Conservation (phyloP, 2,113 vertebrate species). For the Australoheros scitulus region DNA sequence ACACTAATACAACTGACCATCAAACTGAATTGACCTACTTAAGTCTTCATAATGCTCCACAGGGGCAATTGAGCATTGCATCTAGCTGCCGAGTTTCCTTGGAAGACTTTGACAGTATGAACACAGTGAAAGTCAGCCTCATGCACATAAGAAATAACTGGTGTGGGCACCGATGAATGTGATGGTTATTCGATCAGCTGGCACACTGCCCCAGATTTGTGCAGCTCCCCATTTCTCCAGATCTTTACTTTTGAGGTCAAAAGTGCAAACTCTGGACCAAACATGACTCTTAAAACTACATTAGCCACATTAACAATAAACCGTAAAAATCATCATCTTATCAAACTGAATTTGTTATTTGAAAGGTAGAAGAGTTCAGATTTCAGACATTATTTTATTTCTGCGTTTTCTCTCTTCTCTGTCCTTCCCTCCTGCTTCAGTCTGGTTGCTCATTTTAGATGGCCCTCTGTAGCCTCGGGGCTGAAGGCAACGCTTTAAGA, state of each 20-base stretch:
- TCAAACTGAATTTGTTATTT: background rate
- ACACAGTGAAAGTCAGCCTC: background rate
- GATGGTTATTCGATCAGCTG: background rate
- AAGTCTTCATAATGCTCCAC: background rate
- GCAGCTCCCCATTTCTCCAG: background rate
- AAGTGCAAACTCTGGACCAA: background rate
- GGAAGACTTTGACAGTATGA: background rate
- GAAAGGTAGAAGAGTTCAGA: background rate
- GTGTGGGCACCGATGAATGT: background rate
- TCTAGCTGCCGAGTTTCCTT: background rate
- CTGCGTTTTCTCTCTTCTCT: background rate
- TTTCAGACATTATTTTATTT: background rate
- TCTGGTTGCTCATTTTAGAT: slow-evolving; percentile 43
- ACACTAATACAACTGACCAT: background rate
- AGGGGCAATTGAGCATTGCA: background rate
- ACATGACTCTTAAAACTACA: background rate
- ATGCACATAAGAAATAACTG: background rate
- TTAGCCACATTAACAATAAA: background rate
- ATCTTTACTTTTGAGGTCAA: background rate
- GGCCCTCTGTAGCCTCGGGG: slow-evolving; percentile 10
- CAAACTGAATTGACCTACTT: slow-evolving; percentile 6
- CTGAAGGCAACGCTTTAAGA: slow-evolving; percentile 27
- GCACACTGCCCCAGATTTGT: background rate
- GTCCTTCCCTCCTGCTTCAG: background rate
- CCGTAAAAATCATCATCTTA: background rate